Base-by-base conservation (phyloP, 2,797 vertebrate species). In the Holocentrus rufus region DNA sequence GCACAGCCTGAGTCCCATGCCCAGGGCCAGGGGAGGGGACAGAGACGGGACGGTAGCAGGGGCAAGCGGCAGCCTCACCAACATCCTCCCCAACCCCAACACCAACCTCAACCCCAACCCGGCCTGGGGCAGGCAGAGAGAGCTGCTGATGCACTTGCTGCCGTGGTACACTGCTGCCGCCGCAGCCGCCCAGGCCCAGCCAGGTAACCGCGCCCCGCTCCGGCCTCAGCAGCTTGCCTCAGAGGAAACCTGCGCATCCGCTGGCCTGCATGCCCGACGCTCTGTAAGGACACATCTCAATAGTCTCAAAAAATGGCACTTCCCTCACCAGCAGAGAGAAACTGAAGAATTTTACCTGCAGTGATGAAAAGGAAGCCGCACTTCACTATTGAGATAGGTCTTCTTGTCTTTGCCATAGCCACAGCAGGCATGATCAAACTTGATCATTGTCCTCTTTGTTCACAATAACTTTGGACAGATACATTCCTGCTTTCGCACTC, bases 91-190 rank as follows among this genome's bases (percentile, higher is more conserved):
- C 74, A 91, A 90, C 84, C 83, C 91, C 86, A 93, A 89, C 92
- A 81, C 80, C 91, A 93, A 81, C 88, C 89, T 86, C 69, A 88
- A 87, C 88, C 88, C 89, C 91, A 93, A 92, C 82, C 90, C 92
- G 13, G 87, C 92, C 80, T 95, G 93, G 94, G 93, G 89, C 91
- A 93, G 92, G 80, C 94, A 95, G 93, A 94, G 94, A 90, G 94
- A 95, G 90, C 92, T 95, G 88, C 91, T 95, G 92, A 93, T 94
- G 92, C 94, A 94, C 83, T 87, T 95, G 87, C 89, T 95, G 82
- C 94, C 94, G 0, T 95, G 94, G 94, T 95, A 94, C 90, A 92
- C 93, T 85, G 93, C 93, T 22, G 90, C 92, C 1, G 89, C 91
- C 1, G 83, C 93, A 72, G 88, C 90, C 64, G 89, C 93, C 72